Conservation (phyloP, 2,888 invertebrate genomes). For the Habrosyne pyritoides region DNA sequence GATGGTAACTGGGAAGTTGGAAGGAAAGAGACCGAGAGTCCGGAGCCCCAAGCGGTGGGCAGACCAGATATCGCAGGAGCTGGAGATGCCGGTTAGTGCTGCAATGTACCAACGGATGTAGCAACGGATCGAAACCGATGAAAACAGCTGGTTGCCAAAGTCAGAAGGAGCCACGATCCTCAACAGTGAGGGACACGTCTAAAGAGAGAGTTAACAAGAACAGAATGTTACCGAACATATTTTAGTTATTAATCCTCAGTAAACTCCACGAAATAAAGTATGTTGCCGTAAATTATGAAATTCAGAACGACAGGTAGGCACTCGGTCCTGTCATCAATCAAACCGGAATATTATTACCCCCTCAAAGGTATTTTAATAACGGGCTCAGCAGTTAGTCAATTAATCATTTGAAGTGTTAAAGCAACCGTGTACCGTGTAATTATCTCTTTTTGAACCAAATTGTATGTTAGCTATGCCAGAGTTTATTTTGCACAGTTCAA, state of each 20-base stretch:
- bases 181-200: neutral
- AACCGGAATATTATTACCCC: constrained; percentile 27
- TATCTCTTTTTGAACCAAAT: constrained; percentile 21
- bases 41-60: too few relatives aligned
- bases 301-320: neutral
- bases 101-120: too few relatives aligned
- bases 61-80: too few relatives aligned
- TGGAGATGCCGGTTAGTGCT: too few relatives aligned
- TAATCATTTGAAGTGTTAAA: constrained; percentile 37
- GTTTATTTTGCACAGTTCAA: neutral
- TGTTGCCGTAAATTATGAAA: constrained; percentile 7
- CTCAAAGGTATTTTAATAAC: constrained; percentile 43
- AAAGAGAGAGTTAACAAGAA: neutral
- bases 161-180: too few relatives aligned
- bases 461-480: constrained; percentile 11
- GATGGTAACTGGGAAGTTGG: too few relatives aligned
- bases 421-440: constrained; percentile 18
- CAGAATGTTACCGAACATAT: constrained; percentile 15
- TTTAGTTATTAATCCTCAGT: constrained; percentile 33
- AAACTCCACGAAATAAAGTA: constrained; percentile 3
- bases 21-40: too few relatives aligned
- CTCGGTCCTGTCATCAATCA: constrained; percentile 31
- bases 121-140: too few relatives aligned
- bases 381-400: constrained; percentile 30
- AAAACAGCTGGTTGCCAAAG: too few relatives aligned